Evolutionary conservation across 2,113 vertebrate genomes (phyloP).

Genomic region (Hylia prasina): DNA sequence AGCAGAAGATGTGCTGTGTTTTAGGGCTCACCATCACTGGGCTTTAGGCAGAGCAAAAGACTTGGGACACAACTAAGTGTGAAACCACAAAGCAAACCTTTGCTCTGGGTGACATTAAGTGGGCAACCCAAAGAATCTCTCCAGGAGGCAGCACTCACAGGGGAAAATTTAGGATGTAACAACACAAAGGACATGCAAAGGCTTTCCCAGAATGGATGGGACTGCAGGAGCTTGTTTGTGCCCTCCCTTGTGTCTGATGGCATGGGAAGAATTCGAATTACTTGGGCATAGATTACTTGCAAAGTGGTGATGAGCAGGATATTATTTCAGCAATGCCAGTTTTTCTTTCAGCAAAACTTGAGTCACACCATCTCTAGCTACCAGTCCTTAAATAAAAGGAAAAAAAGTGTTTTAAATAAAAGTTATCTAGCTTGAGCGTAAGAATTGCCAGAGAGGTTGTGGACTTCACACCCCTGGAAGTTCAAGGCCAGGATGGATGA

Average conservation of each 20-base stretch:
- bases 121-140: not conserved
- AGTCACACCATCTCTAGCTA: not conserved
- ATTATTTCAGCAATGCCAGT: not conserved
- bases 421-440: not conserved
- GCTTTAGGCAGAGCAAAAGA: not conserved
- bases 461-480: accelerated
- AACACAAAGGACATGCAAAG: not conserved
- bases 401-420: not conserved
- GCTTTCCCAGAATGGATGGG: not conserved
- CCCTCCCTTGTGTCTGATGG: not conserved
- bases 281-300: not conserved
- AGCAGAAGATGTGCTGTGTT: not conserved
- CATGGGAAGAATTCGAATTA: not conserved
- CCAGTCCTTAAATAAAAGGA: not conserved
- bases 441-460: not conserved
- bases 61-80: not conserved
- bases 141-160: not conserved
- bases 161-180: not conserved
- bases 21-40: not conserved
- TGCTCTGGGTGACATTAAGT: not conserved
- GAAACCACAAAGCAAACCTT: not conserved
- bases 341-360: not conserved
- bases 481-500: not conserved
- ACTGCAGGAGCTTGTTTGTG: not conserved
- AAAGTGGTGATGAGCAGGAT: not conserved